phyloP scores from a whole-genome alignment of 1,140 invertebrate genomes.

The Halotydeus destructor region DNA sequence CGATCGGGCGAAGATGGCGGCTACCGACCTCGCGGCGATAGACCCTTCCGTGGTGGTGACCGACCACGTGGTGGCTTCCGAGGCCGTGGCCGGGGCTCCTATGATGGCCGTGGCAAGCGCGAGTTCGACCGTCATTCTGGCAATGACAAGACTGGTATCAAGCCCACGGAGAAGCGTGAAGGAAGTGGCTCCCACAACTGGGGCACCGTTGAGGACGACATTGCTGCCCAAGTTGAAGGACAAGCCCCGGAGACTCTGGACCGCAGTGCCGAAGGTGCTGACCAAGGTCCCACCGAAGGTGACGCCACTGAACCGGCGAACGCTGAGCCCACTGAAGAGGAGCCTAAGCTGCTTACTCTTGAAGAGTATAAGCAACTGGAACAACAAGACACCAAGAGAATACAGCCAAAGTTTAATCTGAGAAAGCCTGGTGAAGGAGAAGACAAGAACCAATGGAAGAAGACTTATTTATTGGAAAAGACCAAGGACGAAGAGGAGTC shows the following conservation, averaged over 20 bases:
- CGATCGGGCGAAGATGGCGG: constrained; percentile 14
- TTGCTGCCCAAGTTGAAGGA: constrained; percentile 26
- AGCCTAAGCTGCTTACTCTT: constrained; percentile 42
- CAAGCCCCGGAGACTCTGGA: constrained; percentile 7
- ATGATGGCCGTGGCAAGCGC: constrained; percentile 45
- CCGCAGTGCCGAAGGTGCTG: constrained; percentile 13
- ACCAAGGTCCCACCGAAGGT: constrained; percentile 13
- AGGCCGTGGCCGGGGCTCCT: constrained; percentile 29
- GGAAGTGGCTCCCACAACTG: constrained; percentile 84
- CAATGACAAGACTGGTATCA: constrained; percentile 79
- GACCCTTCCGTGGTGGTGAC: constrained; percentile 21
- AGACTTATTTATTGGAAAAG: constrained; percentile 60
- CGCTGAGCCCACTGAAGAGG: constrained; percentile 14
- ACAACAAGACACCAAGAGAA: constrained; percentile 32
- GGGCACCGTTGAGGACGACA: constrained; percentile 76
- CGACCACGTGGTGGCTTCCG: constrained; percentile 23
- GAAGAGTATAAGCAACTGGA: constrained; percentile 71
- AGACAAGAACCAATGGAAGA: constrained; percentile 69
- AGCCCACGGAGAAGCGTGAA: constrained; percentile 77
- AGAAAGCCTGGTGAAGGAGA: constrained; percentile 80
- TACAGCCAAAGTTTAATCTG: constrained; percentile 53
- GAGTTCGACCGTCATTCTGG: constrained; percentile 88
- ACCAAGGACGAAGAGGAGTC: constrained; percentile 41
- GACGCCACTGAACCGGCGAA: constrained; percentile 7
- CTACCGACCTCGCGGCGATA: constrained; percentile 24